Conservation (phyloP, 2,888 invertebrate species). For the Dioctria linearis region DNA sequence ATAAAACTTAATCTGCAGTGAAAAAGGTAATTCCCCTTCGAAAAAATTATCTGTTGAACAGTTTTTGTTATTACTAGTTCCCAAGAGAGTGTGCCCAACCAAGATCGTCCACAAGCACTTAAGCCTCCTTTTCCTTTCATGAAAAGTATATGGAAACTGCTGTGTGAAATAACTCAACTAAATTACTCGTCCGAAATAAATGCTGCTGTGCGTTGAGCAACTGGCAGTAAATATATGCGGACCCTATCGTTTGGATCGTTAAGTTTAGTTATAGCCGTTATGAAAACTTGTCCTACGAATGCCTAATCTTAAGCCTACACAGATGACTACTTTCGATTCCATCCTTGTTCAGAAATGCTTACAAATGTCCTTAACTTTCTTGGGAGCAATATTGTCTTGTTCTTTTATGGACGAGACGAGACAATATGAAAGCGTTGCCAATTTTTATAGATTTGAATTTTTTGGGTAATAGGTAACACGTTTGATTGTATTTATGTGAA, state of each 20-base stretch:
- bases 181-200: constrained; percentile 5
- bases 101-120: neutral
- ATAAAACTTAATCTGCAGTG: neutral
- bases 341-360: constrained; percentile 19
- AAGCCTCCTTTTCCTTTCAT: too few relatives aligned
- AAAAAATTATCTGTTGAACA: neutral
- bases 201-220: neutral
- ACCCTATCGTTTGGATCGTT: constrained; percentile 19
- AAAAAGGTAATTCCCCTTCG: neutral
- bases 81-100: neutral
- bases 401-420: neutral
- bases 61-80: constrained; percentile 1
- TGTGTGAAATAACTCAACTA: constrained; percentile 12
- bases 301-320: neutral
- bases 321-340: constrained; percentile 23
- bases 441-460: too few relatives aligned
- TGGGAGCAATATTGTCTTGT: neutral
- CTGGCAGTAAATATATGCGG: constrained; percentile 27
- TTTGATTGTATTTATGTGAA: too few relatives aligned
- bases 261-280: constrained; percentile 20
- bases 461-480: too few relatives aligned
- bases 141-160: neutral
- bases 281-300: constrained; percentile 30
- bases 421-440: neutral
- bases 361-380: neutral